A percentile compares a stretch with the other conserved stretches of the same genome.
Evolutionary conservation across 2,888 invertebrate species (phyloP).

Genomic region (Philereme transversata): DNA sequence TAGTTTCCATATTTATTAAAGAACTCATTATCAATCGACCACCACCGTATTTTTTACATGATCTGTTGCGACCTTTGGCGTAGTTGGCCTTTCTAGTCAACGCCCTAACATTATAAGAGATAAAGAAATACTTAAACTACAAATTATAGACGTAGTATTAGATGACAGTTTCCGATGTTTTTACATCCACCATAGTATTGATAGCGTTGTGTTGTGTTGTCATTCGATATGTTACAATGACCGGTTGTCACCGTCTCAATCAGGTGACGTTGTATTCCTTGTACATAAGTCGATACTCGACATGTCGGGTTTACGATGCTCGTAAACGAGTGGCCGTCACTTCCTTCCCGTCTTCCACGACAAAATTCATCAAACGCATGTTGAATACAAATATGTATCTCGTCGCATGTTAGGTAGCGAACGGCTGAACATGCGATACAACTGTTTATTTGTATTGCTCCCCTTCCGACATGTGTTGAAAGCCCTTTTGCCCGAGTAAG

Average conservation of each 20-base stretch:
- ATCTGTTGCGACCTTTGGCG: too few relatives aligned
- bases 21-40: too few relatives aligned
- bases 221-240: background rate
- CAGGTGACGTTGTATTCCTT: too few relatives aligned
- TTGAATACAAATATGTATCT: background rate
- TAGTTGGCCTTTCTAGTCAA: too few relatives aligned
- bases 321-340: conserved; percentile 2
- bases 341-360: conserved; percentile 5
- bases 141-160: too few relatives aligned
- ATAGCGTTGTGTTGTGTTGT: background rate
- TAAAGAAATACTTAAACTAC: background rate
- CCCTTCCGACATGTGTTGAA: conserved; percentile 11
- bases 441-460: conserved; percentile 20
- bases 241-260: background rate
- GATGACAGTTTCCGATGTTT: too few relatives aligned
- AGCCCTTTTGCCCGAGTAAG: conserved; percentile 1
- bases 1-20: too few relatives aligned
- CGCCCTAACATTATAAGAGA: too few relatives aligned
- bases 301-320: too few relatives aligned
- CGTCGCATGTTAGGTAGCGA: conserved; percentile 6
- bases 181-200: too few relatives aligned
- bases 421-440: conserved; percentile 1
- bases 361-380: background rate
- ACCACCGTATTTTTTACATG: too few relatives aligned
- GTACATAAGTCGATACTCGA: too few relatives aligned